Evolutionary conservation across 2,888 invertebrate genomes (phyloP), one percentile per base, ranked within the genome.

Genomic region (Entomobrya multifasciata): DNA sequence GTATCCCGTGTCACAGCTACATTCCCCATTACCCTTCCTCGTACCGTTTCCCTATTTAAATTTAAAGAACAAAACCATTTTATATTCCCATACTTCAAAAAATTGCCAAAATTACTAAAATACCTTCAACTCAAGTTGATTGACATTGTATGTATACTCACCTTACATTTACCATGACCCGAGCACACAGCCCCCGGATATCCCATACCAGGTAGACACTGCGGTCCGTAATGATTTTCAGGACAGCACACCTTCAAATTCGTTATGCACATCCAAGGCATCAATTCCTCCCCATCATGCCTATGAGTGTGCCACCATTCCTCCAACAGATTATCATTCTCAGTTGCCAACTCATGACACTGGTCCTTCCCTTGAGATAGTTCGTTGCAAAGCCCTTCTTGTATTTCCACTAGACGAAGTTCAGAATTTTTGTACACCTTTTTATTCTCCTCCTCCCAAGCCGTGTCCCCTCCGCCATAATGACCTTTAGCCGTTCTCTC

Each of bases 391-490:
- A 98, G 93, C 25, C 95, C 94, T 92, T 98, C 98, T 93, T 97
- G 96, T 79, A 98, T 97, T 92, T 99, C 99, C 15, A 97, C 95
- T 55, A 98, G 93, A 72, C 99, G 94, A 27, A 98, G 95, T 94
- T 98, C 98, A 92, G 98, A 97, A 11, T 94, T 95, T 88, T 95
- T 95, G 92, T 98, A 98, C 0, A 95, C 95, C 76, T 95, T 95
- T 78, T 97, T 93, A 91, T 97, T 96, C 92, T 97, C 95, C 92
- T 97, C 97, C 92, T 98, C 98, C 97, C 98, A 98, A 5, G 96
- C 97, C 0, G 97, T 95, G 92, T 98, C 98, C 0, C 98, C 98
- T 3, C 98, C 98, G 91, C 97, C 98, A 93, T 96, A 97, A 92
- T 97, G 97, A 13, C 96, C 96, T 91, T 96, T 94, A n/a, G 95